Base-by-base conservation (phyloP, 2,113 vertebrate species). In the Ivindomyrus marchei region DNA sequence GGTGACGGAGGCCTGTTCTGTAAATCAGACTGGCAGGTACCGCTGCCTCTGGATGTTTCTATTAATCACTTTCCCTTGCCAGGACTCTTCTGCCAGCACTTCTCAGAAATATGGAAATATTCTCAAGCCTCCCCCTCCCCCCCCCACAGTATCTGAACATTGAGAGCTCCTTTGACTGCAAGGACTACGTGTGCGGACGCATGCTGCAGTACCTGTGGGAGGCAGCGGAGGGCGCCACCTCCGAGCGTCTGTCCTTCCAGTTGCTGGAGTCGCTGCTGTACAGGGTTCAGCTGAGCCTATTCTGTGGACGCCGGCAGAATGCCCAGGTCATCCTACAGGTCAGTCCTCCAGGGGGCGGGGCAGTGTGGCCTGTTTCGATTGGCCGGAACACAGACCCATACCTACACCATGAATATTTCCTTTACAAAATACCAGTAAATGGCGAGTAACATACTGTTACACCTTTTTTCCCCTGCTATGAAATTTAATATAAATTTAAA, bases 91-190 rank as follows among this genome's bases (percentile, higher is more conserved):
- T 66, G 87, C 87, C 87, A 88, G 56, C 36, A 45, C 19, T 62
- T 66, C 56, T 66, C 21, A 45, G 87, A 88, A 88, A 88, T 62
- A 84, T 36, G 84, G 84, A 90, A 86, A 47, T 86, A 31, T 50
- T 49, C 27, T 24, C 13, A 19, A 45, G 36, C 52, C 15, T 39
- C 19, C 2, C n/a, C 47, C 56, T 8, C 93, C 5, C 56, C 19
- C 1, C 24, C 24, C 1, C 4, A 31, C 90, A 99, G 98, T 99
- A 98, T 90, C 89, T 99, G 91, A 96, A 94, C 91, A 93, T 99
- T 92, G 98, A 99, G 94, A 96, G 93, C 91, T 97, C 98, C 0
- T 99, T 98, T 90, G 97, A 99, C 93, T 98, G 97, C 87, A 99
- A 99, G 91, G 98, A 99, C 94, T 97, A 96, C 0, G 97, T 99